These are phyloP conservation scores for Oscheius onirici DNA, from an alignment of 2,888 invertebrate genomes.

Conservation along the genomic window DNA sequence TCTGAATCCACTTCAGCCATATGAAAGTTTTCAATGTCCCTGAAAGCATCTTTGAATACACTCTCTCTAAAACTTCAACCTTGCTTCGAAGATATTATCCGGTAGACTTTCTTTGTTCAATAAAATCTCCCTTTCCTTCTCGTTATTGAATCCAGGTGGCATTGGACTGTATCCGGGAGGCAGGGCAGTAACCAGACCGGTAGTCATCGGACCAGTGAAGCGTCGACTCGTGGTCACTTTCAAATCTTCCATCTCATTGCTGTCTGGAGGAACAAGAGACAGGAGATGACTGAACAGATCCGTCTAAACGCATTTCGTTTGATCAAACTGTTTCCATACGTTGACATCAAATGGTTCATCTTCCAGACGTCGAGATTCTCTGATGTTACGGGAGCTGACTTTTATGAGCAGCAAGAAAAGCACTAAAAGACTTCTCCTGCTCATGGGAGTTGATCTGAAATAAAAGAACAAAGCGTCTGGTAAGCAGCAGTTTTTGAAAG, in stretches of 20 bases:
- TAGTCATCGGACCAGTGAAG: conserved; percentile 7
- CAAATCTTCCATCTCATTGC: conserved; percentile 1
- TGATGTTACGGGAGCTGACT: background rate
- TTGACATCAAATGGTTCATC: conserved; percentile 15
- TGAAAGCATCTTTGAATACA: background rate
- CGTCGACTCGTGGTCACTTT: conserved; percentile 7
- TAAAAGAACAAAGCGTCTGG: background rate
- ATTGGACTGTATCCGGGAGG: conserved; percentile 22
- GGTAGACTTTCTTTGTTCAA: background rate
- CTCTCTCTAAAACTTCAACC: too few species aligned
- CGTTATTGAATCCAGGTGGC: conserved; percentile 12
- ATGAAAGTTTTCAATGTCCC: conserved; percentile 6
- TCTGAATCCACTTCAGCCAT: conserved; percentile 16
- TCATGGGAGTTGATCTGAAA: background rate
- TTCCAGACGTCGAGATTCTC: conserved; percentile 3
- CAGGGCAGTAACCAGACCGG: conserved; percentile 9
- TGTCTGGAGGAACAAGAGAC: background rate
- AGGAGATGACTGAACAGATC: conserved; percentile 10
- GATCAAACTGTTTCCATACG: background rate
- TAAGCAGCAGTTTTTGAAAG: background rate
- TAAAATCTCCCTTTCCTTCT: background rate
- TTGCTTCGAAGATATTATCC: background rate
- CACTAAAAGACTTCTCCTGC: background rate
- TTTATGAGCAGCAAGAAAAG: background rate
- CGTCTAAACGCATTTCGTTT: background rate